These are phyloP conservation scores for Aegotheles bennettii DNA, from an alignment of 2,113 vertebrate species.

Conservation along the genomic window DNA sequence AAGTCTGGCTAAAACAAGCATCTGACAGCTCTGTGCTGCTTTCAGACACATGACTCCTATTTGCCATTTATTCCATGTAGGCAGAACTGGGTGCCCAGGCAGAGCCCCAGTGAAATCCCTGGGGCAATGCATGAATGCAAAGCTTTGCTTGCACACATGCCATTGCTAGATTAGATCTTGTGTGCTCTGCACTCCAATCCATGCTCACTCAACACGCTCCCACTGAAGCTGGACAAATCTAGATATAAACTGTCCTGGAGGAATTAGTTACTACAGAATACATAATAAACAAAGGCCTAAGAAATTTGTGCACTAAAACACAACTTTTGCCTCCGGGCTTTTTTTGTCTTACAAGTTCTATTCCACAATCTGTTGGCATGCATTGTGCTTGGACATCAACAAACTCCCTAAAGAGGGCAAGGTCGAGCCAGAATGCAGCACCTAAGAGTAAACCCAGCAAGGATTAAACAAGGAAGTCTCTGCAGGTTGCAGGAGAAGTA, in stretches of 20 bases:
- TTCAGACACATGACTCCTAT: slow-evolving; percentile 10
- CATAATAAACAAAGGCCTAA: background rate
- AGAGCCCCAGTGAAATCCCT: slow-evolving; percentile 5
- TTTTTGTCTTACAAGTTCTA: background rate
- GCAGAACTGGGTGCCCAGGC: slow-evolving; percentile 16
- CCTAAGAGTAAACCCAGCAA: background rate
- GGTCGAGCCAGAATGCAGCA: background rate
- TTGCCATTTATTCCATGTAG: slow-evolving; percentile 1
- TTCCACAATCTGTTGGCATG: background rate
- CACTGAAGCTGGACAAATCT: background rate
- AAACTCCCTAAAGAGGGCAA: background rate
- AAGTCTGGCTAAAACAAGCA: slow-evolving; percentile 42
- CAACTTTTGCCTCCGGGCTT: background rate
- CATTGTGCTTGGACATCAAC: background rate
- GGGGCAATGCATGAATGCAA: background rate
- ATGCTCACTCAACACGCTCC: background rate
- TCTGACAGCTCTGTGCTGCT: slow-evolving; percentile 16
- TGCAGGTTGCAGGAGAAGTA: background rate
- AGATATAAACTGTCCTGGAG: slow-evolving; percentile 4
- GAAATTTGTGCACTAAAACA: background rate
- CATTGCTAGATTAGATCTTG: slow-evolving; percentile 14
- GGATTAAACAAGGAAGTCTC: background rate
- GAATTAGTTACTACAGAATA: slow-evolving; percentile 3
- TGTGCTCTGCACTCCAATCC: background rate
- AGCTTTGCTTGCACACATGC: slow-evolving; percentile 1